These are phyloP conservation scores for Masticophis lateralis DNA, from an alignment of 2,797 vertebrate genomes.

Conservation along the genomic window DNA sequence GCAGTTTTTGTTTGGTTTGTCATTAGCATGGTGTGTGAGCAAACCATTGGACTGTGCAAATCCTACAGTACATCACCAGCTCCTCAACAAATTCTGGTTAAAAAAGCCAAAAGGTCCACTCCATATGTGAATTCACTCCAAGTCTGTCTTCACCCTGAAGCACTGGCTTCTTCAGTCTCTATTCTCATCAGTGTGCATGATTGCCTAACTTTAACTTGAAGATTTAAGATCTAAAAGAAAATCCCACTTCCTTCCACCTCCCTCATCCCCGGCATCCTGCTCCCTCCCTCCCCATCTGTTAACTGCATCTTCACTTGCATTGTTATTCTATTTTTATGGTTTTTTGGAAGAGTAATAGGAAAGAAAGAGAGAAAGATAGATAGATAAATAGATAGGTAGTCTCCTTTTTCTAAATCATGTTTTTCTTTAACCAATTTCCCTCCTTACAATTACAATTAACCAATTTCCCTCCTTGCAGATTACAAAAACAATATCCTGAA, in stretches of 20 bases:
- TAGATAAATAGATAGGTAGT: neutral
- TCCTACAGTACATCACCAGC: neutral
- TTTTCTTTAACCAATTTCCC: neutral
- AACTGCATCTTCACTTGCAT: neutral
- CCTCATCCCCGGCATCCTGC: neutral
- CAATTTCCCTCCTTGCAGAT: slow-evolving; percentile 71
- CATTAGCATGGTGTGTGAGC: neutral
- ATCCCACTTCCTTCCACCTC: neutral
- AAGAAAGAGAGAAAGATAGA: neutral
- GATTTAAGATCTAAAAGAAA: neutral
- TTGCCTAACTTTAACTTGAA: neutral
- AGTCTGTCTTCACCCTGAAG: neutral
- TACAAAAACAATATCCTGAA: slow-evolving; percentile 98
- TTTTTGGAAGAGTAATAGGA: neutral
- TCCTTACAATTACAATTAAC: slow-evolving; percentile 81
- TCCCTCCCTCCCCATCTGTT: neutral
- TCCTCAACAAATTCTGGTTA: neutral
- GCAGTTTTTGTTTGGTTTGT: neutral
- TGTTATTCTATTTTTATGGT: neutral
- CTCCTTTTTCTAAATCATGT: neutral
- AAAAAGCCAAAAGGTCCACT: neutral
- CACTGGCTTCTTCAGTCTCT: neutral
- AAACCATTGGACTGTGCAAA: neutral
- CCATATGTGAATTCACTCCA: neutral
- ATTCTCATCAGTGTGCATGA: neutral